These are phyloP conservation scores for Palythoa grandis DNA, from an alignment of 92 coral and sea anemone species.

Conservation along the genomic window DNA sequence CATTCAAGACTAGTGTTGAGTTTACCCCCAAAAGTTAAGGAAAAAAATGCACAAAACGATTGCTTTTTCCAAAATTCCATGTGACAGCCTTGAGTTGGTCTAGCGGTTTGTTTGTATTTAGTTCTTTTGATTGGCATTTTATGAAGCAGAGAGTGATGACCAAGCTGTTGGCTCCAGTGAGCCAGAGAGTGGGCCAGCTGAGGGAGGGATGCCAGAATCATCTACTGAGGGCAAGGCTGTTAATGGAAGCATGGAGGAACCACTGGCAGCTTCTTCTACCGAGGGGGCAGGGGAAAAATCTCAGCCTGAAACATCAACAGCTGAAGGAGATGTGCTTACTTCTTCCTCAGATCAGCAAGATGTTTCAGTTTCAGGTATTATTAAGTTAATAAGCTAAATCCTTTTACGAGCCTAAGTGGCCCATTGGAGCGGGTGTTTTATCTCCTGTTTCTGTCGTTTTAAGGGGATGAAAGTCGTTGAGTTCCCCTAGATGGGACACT, in stretches of 20 bases:
- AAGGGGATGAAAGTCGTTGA: too few relatives aligned
- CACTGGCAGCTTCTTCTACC: conserved; percentile 30
- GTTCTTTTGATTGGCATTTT: background rate
- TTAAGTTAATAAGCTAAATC: background rate
- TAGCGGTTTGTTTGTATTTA: too few relatives aligned
- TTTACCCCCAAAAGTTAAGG: too few relatives aligned
- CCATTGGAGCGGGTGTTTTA: too few relatives aligned
- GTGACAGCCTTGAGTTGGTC: too few relatives aligned
- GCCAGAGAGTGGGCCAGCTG: conserved; percentile 60
- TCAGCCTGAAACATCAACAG: conserved; percentile 15
- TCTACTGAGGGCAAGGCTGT: conserved; percentile 17
- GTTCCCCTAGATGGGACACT: too few relatives aligned
- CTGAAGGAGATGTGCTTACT: conserved; percentile 8
- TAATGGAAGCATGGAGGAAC: conserved; percentile 29
- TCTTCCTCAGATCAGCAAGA: conserved; percentile 21
- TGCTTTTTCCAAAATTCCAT: too few relatives aligned
- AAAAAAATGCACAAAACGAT: too few relatives aligned
- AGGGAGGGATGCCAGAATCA: conserved; percentile 15
- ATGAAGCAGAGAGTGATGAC: conserved; percentile 62
- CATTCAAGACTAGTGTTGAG: too few relatives aligned
- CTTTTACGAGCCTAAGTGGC: background rate
- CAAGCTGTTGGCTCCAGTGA: conserved; percentile 87
- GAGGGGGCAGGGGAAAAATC: conserved; percentile 1
- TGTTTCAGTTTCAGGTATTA: conserved; percentile 47
- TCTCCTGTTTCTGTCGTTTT: too few relatives aligned